phyloP scores from a whole-genome alignment of 2,113 vertebrate genomes.

The Micronycteris hirsuta region DNA sequence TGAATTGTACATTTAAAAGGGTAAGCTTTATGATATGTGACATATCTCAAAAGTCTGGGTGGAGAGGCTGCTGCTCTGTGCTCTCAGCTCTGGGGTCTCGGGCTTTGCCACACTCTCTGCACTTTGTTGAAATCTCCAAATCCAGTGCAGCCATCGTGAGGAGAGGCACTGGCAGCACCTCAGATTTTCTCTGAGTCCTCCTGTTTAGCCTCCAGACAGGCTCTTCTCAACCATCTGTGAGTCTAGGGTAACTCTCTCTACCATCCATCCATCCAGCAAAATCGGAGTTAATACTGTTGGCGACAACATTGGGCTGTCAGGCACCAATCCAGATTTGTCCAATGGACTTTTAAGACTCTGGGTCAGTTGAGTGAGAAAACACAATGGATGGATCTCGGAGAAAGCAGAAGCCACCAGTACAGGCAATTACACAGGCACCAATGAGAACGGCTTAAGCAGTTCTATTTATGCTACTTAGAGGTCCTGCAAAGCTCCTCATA shows the following conservation, averaged over 20 bases:
- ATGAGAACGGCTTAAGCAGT: constrained; percentile 73
- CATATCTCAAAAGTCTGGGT: too few species aligned
- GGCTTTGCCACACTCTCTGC: too few species aligned
- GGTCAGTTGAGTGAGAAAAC: constrained; percentile 25
- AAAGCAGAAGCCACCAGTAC: constrained; percentile 72
- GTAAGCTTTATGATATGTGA: too few species aligned
- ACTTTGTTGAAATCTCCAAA: too few species aligned
- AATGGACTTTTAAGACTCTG: constrained; percentile 76
- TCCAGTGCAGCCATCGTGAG: too few species aligned
- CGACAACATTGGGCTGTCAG: constrained; percentile 67
- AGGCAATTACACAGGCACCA: constrained; percentile 89
- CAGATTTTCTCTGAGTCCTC: neutral
- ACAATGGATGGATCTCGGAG: constrained; percentile 59
- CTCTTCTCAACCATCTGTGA: constrained; percentile 66
- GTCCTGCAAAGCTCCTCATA: neutral
- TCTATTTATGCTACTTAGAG: constrained; percentile 93
- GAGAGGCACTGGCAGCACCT: neutral
- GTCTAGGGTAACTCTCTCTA: constrained; percentile 34
- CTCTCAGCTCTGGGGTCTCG: too few species aligned
- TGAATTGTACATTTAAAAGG: too few species aligned
- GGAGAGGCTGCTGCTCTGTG: too few species aligned
- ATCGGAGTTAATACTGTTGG: constrained; percentile 71
- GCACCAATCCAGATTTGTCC: constrained; percentile 62
- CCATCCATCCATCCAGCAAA: constrained; percentile 61
- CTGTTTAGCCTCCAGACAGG: constrained; percentile 60